Conservation (phyloP, 1,140 invertebrate species). For the Forficula auricularia region DNA sequence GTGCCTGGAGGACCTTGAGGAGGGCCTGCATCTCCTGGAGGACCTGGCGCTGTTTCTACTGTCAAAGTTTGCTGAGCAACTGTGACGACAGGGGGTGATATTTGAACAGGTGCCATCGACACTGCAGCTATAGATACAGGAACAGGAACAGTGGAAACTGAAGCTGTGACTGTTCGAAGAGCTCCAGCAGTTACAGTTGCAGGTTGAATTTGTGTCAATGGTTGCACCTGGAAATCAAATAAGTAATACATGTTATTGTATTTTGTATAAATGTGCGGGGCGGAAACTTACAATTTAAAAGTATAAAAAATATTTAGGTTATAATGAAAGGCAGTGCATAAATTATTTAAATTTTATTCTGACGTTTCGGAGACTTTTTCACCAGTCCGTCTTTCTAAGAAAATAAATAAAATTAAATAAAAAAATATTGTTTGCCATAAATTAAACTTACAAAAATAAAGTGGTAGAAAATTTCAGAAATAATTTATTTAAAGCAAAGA, state of each 20-base stretch:
- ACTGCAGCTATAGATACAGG: constrained; percentile 38
- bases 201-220: constrained; percentile 25
- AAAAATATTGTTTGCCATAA: too few species aligned
- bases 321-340: too few species aligned
- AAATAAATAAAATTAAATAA: too few species aligned
- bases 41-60: constrained; percentile 18
- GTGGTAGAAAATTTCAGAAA: too few species aligned
- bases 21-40: constrained; percentile 23
- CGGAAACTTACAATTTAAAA: not conserved
- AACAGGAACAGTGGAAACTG: constrained; percentile 43
- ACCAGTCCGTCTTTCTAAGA: too few species aligned
- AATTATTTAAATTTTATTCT: too few species aligned
- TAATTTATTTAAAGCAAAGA: too few species aligned
- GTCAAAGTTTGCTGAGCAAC: constrained; percentile 28
- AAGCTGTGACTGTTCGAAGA: constrained; percentile 37
- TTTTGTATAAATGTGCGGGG: not conserved
- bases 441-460: too few species aligned
- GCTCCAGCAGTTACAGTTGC: constrained; percentile 29
- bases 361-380: too few species aligned
- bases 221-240: not conserved
- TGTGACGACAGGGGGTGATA: constrained; percentile 38
- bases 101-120: constrained; percentile 35
- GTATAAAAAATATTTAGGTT: too few species aligned
- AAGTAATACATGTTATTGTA: not conserved
- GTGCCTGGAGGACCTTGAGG: constrained; percentile 25